Percentiles rank a stretch among this genome's conserved stretches.
These are phyloP conservation scores for Charadrius vociferus DNA, from an alignment of 2,113 vertebrate genomes.

Conservation along the genomic window DNA sequence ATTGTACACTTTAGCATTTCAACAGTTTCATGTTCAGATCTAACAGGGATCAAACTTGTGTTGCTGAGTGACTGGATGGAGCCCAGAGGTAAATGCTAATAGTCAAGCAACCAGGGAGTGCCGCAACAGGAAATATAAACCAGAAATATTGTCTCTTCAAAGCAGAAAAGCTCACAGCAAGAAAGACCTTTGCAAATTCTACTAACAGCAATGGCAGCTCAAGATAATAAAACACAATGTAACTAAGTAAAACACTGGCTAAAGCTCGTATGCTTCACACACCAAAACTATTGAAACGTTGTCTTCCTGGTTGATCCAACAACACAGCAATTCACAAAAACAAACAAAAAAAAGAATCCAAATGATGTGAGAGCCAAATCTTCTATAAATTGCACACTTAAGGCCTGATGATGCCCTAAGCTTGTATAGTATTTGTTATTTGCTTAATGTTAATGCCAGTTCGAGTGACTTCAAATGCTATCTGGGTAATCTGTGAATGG, in stretches of 20 bases:
- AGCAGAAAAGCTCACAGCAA: not conserved
- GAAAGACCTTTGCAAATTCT: not conserved
- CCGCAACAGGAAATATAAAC: not conserved
- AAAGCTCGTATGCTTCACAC: not conserved
- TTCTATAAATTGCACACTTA: not conserved
- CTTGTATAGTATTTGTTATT: not conserved
- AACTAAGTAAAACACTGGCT: not conserved
- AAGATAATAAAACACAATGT: not conserved
- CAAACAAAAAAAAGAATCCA: not conserved
- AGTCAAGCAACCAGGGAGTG: not conserved
- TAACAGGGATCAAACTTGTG: not conserved
- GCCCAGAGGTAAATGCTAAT: not conserved
- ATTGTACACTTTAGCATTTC: not conserved
- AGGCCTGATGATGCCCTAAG: not conserved
- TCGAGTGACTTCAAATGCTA: not conserved
- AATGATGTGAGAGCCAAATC: rapidly evolving
- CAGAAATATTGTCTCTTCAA: not conserved
- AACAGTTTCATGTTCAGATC: not conserved
- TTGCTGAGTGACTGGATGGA: not conserved
- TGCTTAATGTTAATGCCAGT: not conserved
- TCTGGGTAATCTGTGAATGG: not conserved
- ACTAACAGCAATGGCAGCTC: not conserved
- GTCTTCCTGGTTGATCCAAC: not conserved
- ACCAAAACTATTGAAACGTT: not conserved
- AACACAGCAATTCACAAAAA: not conserved